A percentile compares a stretch with the other conserved stretches of the same genome.
Conservation (phyloP, 1,140 invertebrate genomes). For the Trichomalopsis sarcophagae region DNA sequence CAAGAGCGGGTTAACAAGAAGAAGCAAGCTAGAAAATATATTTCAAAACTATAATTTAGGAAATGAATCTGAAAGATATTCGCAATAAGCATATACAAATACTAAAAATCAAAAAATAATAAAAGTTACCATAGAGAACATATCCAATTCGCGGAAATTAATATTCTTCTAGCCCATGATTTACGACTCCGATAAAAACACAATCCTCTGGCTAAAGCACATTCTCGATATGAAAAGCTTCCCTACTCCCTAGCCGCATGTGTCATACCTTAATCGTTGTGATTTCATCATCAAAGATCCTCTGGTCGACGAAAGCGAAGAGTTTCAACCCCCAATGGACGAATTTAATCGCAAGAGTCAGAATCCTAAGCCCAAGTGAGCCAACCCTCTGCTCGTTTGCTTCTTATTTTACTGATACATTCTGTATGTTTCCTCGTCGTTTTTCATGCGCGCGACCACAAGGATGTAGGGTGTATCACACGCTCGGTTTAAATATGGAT, state of each 20-base stretch:
- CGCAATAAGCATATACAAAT: too few species aligned
- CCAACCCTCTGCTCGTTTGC: background rate
- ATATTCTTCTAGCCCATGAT: too few species aligned
- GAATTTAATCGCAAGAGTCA: background rate
- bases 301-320: background rate
- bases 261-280: background rate
- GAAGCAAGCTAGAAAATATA: too few species aligned
- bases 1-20: too few species aligned
- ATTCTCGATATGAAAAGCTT: background rate
- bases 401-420: background rate
- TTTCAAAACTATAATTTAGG: too few species aligned
- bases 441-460: background rate
- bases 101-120: too few species aligned
- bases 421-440: background rate
- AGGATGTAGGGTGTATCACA: too few species aligned
- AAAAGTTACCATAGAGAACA: too few species aligned
- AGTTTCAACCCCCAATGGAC: background rate
- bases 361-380: background rate
- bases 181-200: too few species aligned
- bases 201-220: too few species aligned
- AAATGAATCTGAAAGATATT: too few species aligned
- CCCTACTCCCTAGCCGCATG: background rate
- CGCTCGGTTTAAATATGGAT: background rate
- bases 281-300: background rate
- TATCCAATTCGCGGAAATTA: too few species aligned